Evolutionary conservation across 1,140 invertebrate genomes (phyloP).

Genomic region (Zaprionus camerounensis): DNA sequence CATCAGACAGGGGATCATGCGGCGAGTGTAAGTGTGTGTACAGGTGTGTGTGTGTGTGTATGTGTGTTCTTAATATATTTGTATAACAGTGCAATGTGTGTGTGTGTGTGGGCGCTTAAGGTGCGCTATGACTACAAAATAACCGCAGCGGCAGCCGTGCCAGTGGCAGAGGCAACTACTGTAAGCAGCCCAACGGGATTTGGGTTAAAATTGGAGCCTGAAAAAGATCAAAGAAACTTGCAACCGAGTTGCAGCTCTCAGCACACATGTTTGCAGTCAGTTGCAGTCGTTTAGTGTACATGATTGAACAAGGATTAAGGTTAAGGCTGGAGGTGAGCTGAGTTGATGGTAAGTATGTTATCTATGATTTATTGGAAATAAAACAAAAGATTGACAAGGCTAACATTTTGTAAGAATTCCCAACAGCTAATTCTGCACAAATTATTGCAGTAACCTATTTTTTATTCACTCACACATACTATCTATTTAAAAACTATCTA

Average conservation of each 20-base stretch:
- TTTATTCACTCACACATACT: no score
- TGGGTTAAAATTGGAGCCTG: background rate
- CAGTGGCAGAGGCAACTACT: background rate
- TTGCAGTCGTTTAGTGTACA: background rate
- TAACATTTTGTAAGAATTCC: no score
- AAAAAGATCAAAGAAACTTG: slow-evolving; percentile 4
- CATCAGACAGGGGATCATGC: slow-evolving; percentile 2
- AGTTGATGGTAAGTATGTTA: no score
- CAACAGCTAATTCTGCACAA: no score
- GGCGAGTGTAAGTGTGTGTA: slow-evolving; percentile 2
- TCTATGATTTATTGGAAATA: no score
- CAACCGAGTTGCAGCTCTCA: background rate
- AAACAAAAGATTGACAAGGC: no score
- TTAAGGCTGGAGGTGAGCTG: background rate
- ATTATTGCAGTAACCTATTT: no score
- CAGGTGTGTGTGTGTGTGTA: slow-evolving; percentile 5
- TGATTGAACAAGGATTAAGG: background rate
- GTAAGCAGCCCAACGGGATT: slow-evolving; percentile 1
- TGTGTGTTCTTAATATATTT: background rate
- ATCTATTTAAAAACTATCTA: no score
- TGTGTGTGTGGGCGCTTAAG: slow-evolving; percentile 12
- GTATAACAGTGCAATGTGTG: background rate
- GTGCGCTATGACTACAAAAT: slow-evolving; percentile 16
- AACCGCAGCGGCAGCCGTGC: slow-evolving; percentile 14
- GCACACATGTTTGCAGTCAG: background rate